phyloP scores from a whole-genome alignment of 2,888 invertebrate genomes.

The Drosophila recens region DNA sequence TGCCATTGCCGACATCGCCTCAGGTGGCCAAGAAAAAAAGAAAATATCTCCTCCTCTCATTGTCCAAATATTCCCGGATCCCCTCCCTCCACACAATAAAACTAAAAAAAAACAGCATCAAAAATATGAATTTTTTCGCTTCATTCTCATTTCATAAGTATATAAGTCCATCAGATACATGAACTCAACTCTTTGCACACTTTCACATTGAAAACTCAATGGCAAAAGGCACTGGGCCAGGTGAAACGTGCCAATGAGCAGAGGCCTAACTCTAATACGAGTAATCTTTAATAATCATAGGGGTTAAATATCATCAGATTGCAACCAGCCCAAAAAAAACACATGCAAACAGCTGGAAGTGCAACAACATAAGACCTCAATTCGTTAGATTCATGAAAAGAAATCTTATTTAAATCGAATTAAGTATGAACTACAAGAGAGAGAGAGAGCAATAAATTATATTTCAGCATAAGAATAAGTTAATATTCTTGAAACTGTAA shows the following conservation, averaged over 20 bases:
- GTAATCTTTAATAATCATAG: slow-evolving; percentile 59
- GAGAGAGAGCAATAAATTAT: not conserved
- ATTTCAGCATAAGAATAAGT: not conserved
- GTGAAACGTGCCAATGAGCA: slow-evolving; percentile 57
- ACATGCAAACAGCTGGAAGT: slow-evolving; percentile 17
- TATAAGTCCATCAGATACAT: slow-evolving; percentile 20
- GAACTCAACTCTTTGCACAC: slow-evolving; percentile 50
- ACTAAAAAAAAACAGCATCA: not conserved
- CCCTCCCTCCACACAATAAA: not conserved
- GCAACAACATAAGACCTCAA: slow-evolving; percentile 11
- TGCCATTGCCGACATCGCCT: slow-evolving; percentile 52
- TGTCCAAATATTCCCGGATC: slow-evolving; percentile 38
- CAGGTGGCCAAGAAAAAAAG: slow-evolving; percentile 50
- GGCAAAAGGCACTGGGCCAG: slow-evolving; percentile 65
- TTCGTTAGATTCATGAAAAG: not conserved
- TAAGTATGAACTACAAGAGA: not conserved
- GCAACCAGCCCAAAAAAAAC: not conserved
- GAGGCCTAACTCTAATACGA: slow-evolving; percentile 31
- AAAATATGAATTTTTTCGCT: slow-evolving; percentile 24
- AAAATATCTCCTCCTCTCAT: slow-evolving; percentile 50
- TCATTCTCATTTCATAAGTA: slow-evolving; percentile 15
- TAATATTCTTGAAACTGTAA: not conserved
- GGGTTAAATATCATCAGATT: slow-evolving; percentile 57
- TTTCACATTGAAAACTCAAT: slow-evolving; percentile 59
- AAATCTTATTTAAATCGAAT: slow-evolving; percentile 13